A percentile compares a stretch with the other conserved stretches of the same genome.
These are phyloP conservation scores for Nemotelus pantherinus DNA, from an alignment of 2,888 invertebrate species.

Conservation along the genomic window DNA sequence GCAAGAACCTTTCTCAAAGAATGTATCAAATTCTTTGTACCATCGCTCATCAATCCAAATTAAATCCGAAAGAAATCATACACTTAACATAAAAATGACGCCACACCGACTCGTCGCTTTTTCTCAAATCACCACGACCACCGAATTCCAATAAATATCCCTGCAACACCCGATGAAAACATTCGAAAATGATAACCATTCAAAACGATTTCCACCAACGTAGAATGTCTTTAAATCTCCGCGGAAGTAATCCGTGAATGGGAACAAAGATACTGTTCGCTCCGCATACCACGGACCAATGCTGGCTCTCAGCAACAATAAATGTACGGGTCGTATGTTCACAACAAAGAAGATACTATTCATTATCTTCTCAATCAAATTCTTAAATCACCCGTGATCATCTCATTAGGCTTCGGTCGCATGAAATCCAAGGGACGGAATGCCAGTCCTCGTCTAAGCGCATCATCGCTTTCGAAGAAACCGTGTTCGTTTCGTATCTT, in stretches of 20 bases:
- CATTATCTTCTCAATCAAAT: slow-evolving; percentile 23
- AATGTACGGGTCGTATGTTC: no score
- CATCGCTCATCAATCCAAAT: no score
- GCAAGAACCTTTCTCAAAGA: no score
- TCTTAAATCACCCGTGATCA: slow-evolving; percentile 30
- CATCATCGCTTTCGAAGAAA: slow-evolving; percentile 31
- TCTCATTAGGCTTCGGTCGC: slow-evolving; percentile 18
- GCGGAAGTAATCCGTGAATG: background rate
- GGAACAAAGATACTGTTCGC: background rate
- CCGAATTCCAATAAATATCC: no score
- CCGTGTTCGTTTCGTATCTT: background rate
- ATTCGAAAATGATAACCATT: background rate
- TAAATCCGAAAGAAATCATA: no score
- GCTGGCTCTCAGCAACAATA: no score
- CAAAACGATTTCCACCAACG: background rate
- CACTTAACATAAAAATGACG: no score
- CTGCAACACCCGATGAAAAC: background rate
- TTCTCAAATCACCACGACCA: no score
- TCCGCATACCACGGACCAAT: no score
- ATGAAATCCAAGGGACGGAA: background rate
- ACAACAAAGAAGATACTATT: background rate
- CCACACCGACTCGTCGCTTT: no score
- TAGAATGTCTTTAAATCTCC: background rate
- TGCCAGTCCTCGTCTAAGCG: background rate
- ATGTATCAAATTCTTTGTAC: no score